phyloP scores from a whole-genome alignment of 2,113 vertebrate species.

The Ancistrus triradiatus region DNA sequence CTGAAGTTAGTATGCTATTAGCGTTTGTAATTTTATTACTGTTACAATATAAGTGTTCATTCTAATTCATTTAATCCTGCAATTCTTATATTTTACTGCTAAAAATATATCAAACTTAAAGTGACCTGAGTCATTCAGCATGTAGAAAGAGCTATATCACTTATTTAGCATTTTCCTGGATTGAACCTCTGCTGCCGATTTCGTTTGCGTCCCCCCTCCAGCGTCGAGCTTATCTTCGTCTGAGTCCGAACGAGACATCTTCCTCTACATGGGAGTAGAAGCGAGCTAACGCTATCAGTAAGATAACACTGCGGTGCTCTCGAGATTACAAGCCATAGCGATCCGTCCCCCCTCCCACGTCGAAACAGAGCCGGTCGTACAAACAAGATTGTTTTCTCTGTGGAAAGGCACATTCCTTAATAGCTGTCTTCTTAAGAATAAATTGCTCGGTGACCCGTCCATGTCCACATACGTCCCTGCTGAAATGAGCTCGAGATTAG shows the following conservation, averaged over 20 bases:
- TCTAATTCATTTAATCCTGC: too few relatives aligned
- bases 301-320: neutral
- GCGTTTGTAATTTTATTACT: too few relatives aligned
- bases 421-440: neutral
- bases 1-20: too few relatives aligned
- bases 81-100: too few relatives aligned
- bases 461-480: neutral
- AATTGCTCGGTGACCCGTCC: slow-evolving; percentile 20
- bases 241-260: slow-evolving; percentile 1
- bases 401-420: slow-evolving; percentile 9
- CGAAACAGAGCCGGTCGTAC: slow-evolving; percentile 2
- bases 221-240: slow-evolving; percentile 20
- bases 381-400: slow-evolving; percentile 1
- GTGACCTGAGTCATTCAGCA: too few relatives aligned
- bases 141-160: too few relatives aligned
- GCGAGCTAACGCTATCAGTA: slow-evolving; percentile 10
- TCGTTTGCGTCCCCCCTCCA: too few relatives aligned
- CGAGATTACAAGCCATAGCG: slow-evolving; percentile 8
- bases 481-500: slow-evolving; percentile 22
- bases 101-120: too few relatives aligned
- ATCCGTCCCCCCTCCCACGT: neutral
- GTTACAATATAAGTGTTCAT: too few relatives aligned
- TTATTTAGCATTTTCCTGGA: too few relatives aligned
- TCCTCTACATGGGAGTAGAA: slow-evolving; percentile 18
- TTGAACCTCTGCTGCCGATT: too few relatives aligned